Percentiles rank a stretch among this genome's conserved stretches.
These are phyloP conservation scores for Phrynocephalus vlangalii DNA, from an alignment of 2,797 vertebrate species.

Conservation along the genomic window DNA sequence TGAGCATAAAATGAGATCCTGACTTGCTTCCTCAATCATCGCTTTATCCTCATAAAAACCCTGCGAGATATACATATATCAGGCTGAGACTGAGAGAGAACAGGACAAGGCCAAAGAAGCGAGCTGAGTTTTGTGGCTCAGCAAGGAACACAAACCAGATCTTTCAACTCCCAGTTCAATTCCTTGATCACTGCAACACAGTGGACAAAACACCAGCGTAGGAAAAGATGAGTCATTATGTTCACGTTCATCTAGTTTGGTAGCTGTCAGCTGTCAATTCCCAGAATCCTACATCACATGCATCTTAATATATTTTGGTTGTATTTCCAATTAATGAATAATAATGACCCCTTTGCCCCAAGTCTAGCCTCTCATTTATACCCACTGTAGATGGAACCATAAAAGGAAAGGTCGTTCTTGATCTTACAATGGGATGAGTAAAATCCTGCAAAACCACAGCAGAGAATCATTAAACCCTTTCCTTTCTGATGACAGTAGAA, in stretches of 20 bases:
- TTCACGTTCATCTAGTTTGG: neutral
- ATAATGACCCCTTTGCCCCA: too few relatives aligned
- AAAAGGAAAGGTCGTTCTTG: neutral
- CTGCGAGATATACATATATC: neutral
- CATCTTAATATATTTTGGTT: too few relatives aligned
- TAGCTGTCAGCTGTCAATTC: too few relatives aligned
- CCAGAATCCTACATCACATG: too few relatives aligned
- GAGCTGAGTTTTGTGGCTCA: neutral
- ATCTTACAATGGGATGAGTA: neutral
- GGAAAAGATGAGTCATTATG: neutral
- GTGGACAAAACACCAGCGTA: neutral
- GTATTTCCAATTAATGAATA: too few relatives aligned
- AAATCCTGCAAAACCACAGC: neutral
- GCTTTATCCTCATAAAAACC: neutral
- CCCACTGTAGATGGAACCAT: neutral
- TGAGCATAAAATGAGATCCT: neutral
- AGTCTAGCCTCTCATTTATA: neutral
- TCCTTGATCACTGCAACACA: neutral
- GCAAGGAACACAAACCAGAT: neutral
- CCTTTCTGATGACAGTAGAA: neutral
- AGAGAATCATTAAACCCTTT: neutral
- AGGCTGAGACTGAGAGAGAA: neutral
- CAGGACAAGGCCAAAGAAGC: neutral
- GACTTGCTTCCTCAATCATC: neutral
- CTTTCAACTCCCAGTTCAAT: neutral